These are phyloP conservation scores for Dorcus parallelipipedus DNA, from an alignment of 2,888 invertebrate genomes.

Conservation along the genomic window DNA sequence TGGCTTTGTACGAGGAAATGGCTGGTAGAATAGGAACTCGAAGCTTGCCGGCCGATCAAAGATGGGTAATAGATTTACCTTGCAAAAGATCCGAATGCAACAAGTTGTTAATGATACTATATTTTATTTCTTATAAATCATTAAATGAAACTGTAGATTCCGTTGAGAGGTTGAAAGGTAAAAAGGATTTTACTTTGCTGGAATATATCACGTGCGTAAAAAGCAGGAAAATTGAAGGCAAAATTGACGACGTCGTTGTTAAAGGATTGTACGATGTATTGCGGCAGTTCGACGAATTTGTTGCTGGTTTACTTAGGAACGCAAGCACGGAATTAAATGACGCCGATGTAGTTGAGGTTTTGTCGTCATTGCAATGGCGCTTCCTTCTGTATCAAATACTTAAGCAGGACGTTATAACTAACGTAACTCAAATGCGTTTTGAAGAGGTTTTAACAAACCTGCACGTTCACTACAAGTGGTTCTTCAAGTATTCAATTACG, in stretches of 20 bases:
- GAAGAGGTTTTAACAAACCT: constrained; percentile 59
- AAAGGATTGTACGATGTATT: constrained; percentile 54
- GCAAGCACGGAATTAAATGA: constrained; percentile 37
- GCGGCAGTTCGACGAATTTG: constrained; percentile 48
- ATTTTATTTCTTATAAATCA: constrained; percentile 19
- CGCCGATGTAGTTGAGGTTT: constrained; percentile 46
- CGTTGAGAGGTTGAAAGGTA: constrained; percentile 21
- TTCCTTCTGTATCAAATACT: constrained; percentile 40
- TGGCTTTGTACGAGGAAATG: background rate
- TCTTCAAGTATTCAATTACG: constrained; percentile 60
- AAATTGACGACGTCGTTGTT: constrained; percentile 55
- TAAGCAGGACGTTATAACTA: constrained; percentile 36
- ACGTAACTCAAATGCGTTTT: constrained; percentile 24
- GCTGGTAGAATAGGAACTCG: background rate
- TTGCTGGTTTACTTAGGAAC: constrained; percentile 45
- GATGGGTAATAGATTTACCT: constrained; percentile 40
- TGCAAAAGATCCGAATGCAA: constrained; percentile 18
- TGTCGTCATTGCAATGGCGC: constrained; percentile 57
- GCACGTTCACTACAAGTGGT: constrained; percentile 71
- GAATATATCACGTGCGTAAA: constrained; percentile 49
- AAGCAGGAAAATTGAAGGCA: constrained; percentile 49
- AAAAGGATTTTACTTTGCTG: constrained; percentile 49
- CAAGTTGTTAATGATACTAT: constrained; percentile 21
- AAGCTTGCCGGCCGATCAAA: constrained; percentile 37
- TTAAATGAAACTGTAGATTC: constrained; percentile 2